Conservation (phyloP, 2,888 invertebrate genomes). For the Tillus elongatus region DNA sequence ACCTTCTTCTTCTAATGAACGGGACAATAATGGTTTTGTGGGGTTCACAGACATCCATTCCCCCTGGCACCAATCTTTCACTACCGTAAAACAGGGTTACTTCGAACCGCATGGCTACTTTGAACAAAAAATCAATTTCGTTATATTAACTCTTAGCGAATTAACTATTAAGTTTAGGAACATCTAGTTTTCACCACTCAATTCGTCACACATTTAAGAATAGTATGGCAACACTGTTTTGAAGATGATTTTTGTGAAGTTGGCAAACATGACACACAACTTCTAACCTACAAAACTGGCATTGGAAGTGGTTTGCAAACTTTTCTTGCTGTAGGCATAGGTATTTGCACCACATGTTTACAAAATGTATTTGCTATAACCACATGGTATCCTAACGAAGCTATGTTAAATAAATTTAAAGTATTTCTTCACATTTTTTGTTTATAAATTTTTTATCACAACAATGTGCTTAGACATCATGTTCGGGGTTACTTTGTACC, state of each 20-base stretch:
- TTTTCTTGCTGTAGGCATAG: constrained; percentile 11
- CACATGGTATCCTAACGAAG: constrained; percentile 8
- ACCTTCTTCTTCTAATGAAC: too few species aligned
- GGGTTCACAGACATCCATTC: too few species aligned
- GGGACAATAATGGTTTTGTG: too few species aligned
- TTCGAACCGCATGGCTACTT: constrained; percentile 11
- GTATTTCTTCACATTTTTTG: constrained; percentile 10
- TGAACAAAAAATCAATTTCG: constrained; percentile 11
- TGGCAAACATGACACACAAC: constrained; percentile 11
- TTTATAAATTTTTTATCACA: constrained; percentile 9
- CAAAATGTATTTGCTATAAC: too few species aligned
- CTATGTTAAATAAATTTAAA: constrained; percentile 10
- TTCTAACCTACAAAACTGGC: too few species aligned
- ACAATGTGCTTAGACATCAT: constrained; percentile 10
- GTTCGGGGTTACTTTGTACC: constrained; percentile 12
- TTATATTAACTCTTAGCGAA: constrained; percentile 9
- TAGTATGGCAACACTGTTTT: constrained; percentile 9
- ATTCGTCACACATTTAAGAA: constrained; percentile 11
- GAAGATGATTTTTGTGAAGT: constrained; percentile 7
- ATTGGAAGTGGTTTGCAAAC: constrained; percentile 11
- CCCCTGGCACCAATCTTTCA: too few species aligned
- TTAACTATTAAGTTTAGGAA: too few species aligned
- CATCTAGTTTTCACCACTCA: too few species aligned
- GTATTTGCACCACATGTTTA: constrained; percentile 9
- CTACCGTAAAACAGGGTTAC: too few species aligned